Evolutionary conservation across 2,113 vertebrate species (phyloP).

Genomic region (Tautogolabrus adspersus): DNA sequence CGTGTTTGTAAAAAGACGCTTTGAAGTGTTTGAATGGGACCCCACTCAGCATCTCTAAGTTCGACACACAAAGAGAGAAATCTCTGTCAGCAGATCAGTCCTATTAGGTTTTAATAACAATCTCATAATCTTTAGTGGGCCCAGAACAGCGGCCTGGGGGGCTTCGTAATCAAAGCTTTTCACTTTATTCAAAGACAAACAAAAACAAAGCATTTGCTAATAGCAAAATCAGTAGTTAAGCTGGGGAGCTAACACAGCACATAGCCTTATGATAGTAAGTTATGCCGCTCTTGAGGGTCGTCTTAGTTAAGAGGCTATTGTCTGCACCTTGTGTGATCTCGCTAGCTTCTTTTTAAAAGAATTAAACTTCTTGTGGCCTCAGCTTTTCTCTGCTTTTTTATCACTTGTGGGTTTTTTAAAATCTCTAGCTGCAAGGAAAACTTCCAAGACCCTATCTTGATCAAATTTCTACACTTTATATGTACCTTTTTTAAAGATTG

Average conservation of each 20-base stretch:
- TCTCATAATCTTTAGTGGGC: slow-evolving; percentile 68
- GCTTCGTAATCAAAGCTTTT: slow-evolving; percentile 72
- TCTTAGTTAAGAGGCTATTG: slow-evolving; percentile 39
- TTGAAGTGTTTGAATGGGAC: slow-evolving; percentile 59
- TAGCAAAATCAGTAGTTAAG: slow-evolving; percentile 55
- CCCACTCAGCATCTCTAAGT: slow-evolving; percentile 58
- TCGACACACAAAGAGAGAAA: slow-evolving; percentile 51
- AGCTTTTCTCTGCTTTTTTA: slow-evolving; percentile 30
- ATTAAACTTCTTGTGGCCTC: slow-evolving; percentile 49
- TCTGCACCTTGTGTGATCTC: slow-evolving; percentile 29
- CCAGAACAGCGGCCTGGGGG: slow-evolving; percentile 54
- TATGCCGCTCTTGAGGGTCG: slow-evolving; percentile 55
- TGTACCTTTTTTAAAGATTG: slow-evolving; percentile 34
- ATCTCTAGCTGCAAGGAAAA: slow-evolving; percentile 37
- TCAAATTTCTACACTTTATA: slow-evolving; percentile 19
- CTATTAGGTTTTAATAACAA: slow-evolving; percentile 79
- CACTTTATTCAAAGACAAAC: slow-evolving; percentile 75
- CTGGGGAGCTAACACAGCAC: slow-evolving; percentile 70
- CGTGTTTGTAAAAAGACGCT: slow-evolving; percentile 36
- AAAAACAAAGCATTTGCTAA: slow-evolving; percentile 68
- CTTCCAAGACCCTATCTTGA: neutral
- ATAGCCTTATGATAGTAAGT: slow-evolving; percentile 56
- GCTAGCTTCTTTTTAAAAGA: slow-evolving; percentile 21
- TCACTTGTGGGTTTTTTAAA: slow-evolving; percentile 45
- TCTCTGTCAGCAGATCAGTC: slow-evolving; percentile 72